Base-by-base conservation (phyloP, 2,888 invertebrate species). In the Acleris literana region DNA sequence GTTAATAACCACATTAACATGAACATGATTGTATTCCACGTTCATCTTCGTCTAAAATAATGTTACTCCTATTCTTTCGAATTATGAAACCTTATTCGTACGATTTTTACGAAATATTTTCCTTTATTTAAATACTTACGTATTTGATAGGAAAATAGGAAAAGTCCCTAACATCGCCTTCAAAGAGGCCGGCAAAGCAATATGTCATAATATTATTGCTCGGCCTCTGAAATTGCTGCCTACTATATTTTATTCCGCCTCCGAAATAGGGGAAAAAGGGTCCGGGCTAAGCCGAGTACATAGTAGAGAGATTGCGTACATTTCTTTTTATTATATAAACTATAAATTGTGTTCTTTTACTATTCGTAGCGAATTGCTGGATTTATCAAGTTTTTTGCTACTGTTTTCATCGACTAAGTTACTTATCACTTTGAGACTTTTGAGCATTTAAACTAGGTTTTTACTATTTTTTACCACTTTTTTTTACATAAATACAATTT, bases 151-250 rank as follows among this genome's bases (percentile, higher is more conserved):
- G 71, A 76, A 70, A 72, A 75, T 75, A 70, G 63, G 70, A 73
- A 74, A 76, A 75, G 68, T 69, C 71, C 70, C 74, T 73, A 76
- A 80, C 76, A 80, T 71, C 74, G 76, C 74, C 73, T 74, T 81
- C 82, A 84, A 84, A 86, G 83, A 57, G 66, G 74, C 63, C 60
- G 51, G 71, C 80, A 82, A 85, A 85, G 90, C 87, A 88, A 92
- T 92, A 89, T 85, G 89, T 92, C 90, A 91, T 87, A 92, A 91
- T 90, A 90, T 91, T 91, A 92, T 91, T 90, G 88, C 88, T 82
- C 75, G 82, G 84, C 86, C 88, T 87, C 83, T 82, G 74, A 85
- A 82, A 78, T 84, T 88, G 66, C 66, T 84, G 80, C 85, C 86
- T 80, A 81, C 85, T 82, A 88, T 91, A 91, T 89, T 89, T 90